Conservation (phyloP, 2,797 vertebrate species). For the Pangasius krempfi region DNA sequence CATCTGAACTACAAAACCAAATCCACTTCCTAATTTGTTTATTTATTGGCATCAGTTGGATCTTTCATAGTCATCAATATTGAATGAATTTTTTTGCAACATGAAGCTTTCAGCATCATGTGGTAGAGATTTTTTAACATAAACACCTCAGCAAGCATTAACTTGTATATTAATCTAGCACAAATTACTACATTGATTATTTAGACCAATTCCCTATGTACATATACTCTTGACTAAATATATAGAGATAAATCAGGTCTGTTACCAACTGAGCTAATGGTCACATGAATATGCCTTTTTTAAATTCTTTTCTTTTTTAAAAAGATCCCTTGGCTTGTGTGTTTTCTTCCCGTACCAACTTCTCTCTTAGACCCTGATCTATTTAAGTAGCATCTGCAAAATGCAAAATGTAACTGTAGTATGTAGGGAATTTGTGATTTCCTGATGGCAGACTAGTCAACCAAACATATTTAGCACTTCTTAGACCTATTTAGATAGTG, state of each 20-base stretch:
- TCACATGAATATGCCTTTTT: neutral
- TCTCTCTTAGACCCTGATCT: neutral
- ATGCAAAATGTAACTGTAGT: neutral
- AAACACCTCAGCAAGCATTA: neutral
- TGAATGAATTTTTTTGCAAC: neutral
- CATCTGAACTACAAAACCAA: neutral
- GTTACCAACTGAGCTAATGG: neutral
- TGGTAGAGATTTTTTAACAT: neutral
- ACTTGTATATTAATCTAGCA: neutral
- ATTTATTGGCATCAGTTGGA: neutral
- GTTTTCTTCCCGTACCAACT: neutral
- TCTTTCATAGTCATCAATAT: neutral
- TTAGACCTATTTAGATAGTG: neutral
- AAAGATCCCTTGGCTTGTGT: neutral
- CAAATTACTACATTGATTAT: neutral
- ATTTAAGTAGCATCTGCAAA: neutral
- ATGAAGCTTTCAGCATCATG: neutral
- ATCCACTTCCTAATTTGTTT: neutral
- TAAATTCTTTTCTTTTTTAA: neutral
- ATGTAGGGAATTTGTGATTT: neutral
- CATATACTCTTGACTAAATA: slow-evolving; percentile 2
- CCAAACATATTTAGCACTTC: neutral
- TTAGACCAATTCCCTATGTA: neutral
- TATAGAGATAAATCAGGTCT: neutral
- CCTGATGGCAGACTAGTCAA: neutral